A percentile compares a stretch with the other conserved stretches of the same genome.
Evolutionary conservation across 2,113 vertebrate genomes (phyloP).

Genomic region (Clarias gariepinus): DNA sequence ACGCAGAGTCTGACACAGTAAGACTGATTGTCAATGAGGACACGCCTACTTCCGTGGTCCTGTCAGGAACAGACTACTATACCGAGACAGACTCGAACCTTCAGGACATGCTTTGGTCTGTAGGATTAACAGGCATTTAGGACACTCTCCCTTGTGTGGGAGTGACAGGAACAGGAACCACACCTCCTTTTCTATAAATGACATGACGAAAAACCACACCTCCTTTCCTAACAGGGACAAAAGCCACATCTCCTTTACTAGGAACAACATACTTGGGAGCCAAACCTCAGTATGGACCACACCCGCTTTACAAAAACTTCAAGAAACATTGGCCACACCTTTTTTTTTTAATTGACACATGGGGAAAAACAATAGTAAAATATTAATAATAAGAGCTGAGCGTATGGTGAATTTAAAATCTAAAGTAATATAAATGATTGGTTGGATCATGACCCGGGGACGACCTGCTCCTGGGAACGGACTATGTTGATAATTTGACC

Average conservation of each 20-base stretch:
- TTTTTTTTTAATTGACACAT: background rate
- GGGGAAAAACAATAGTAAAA: background rate
- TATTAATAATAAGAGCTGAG: background rate
- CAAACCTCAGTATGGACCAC: background rate
- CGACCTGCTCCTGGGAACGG: background rate
- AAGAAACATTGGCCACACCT: background rate
- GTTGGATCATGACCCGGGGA: background rate
- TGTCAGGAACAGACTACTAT: no score
- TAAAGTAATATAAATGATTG: background rate
- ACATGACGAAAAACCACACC: background rate
- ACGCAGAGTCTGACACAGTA: no score
- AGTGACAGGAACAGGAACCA: background rate
- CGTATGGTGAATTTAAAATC: background rate
- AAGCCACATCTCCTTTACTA: background rate
- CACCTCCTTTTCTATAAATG: background rate
- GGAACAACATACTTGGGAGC: background rate
- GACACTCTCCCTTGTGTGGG: background rate
- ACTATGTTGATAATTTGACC: slow-evolving; percentile 2
- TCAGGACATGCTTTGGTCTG: background rate
- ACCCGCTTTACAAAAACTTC: background rate
- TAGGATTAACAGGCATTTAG: background rate
- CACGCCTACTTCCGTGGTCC: no score
- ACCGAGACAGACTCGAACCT: no score
- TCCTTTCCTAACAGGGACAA: background rate
- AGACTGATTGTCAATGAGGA: no score